These are phyloP conservation scores for Sphaeridia pumilis DNA, from an alignment of 2,888 invertebrate species.

Conservation along the genomic window DNA sequence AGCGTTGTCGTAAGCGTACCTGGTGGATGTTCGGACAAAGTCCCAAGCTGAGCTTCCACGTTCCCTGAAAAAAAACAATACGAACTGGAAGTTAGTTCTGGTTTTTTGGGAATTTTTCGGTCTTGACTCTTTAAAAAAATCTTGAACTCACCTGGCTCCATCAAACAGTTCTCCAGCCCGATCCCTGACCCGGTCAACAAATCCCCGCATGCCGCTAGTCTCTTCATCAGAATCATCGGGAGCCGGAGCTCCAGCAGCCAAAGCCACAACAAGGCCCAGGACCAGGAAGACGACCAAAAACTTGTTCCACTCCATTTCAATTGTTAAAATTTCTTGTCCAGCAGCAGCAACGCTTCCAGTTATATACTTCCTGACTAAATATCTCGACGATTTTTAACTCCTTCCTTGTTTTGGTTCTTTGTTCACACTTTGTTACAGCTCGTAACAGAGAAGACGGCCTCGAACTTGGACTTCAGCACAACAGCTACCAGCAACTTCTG, in stretches of 20 bases:
- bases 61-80: neutral
- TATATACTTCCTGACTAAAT: no score
- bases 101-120: no score
- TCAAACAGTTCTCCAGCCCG: neutral
- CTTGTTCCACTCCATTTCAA: neutral
- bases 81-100: neutral
- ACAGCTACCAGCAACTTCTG: no score
- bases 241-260: neutral
- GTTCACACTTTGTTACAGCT: no score
- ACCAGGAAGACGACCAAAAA: neutral
- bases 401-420: no score
- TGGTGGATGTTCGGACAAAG: neutral
- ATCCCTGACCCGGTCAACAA: neutral
- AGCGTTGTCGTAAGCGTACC: neutral
- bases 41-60: neutral
- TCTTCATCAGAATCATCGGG: neutral
- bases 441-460: no score
- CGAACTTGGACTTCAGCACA: no score
- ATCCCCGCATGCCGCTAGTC: neutral
- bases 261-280: neutral
- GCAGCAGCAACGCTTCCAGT: no score
- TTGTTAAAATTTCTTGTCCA: no score
- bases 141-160: neutral
- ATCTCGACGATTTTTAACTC: no score
- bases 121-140: no score